These are phyloP conservation scores for Trissolcus brochymenae DNA, from an alignment of 2,888 invertebrate genomes.

Conservation along the genomic window DNA sequence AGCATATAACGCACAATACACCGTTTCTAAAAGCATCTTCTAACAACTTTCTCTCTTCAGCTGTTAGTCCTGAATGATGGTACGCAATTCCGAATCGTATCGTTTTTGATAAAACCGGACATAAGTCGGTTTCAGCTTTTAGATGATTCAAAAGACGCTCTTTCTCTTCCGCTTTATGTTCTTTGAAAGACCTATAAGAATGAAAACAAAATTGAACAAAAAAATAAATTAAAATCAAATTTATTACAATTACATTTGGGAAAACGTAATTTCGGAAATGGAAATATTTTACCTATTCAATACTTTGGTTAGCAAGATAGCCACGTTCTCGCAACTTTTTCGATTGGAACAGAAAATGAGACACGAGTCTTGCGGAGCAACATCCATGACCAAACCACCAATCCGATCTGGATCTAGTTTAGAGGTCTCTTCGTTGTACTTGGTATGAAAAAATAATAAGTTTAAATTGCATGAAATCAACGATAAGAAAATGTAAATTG, in stretches of 20 bases:
- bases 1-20: constrained; percentile 91
- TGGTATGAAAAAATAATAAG: constrained; percentile 10
- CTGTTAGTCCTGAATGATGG: constrained; percentile 94
- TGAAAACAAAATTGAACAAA: constrained; percentile 3
- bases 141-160: constrained; percentile 80
- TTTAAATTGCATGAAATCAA: neutral
- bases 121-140: constrained; percentile 82
- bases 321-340: constrained; percentile 93
- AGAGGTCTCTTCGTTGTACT: constrained; percentile 80
- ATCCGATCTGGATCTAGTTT: constrained; percentile 87
- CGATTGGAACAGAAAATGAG: constrained; percentile 94
- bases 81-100: constrained; percentile 91
- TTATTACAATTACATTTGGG: constrained; percentile 9
- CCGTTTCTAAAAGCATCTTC: constrained; percentile 92
- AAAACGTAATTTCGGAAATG: neutral
- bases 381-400: constrained; percentile 87
- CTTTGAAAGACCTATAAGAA: constrained; percentile 77
- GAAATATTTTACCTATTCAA: constrained; percentile 74
- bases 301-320: constrained; percentile 83
- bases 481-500: neutral
- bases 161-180: constrained; percentile 80
- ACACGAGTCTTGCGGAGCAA: constrained; percentile 87
- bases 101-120: constrained; percentile 82
- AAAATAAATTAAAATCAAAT: neutral
- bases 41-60: constrained; percentile 89